Conservation (phyloP, 1,140 invertebrate species). For the Plutomurus gul region DNA sequence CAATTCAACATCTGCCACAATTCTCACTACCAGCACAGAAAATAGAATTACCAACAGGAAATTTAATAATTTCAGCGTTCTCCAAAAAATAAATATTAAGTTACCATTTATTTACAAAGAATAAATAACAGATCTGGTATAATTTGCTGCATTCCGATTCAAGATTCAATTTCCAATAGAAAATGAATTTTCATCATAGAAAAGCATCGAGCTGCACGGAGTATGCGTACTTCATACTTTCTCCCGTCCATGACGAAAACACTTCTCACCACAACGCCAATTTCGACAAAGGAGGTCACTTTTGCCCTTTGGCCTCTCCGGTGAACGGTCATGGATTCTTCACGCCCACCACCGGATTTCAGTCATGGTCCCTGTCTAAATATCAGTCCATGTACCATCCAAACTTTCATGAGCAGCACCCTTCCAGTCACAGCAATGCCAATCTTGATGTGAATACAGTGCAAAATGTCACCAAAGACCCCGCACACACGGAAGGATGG, state of each 20-base stretch:
- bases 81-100: no score
- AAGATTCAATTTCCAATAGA: neutral
- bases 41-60: no score
- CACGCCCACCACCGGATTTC: neutral
- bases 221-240: neutral
- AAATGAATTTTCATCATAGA: no score
- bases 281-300: no score
- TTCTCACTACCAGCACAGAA: no score
- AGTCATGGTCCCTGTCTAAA: conserved; percentile 10
- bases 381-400: conserved; percentile 30
- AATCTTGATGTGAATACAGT: neutral
- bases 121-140: neutral
- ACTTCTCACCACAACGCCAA: neutral
- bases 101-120: no score
- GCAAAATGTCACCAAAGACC: neutral
- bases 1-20: neutral
- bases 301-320: neutral
- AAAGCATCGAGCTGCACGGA: no score
- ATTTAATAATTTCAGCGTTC: no score
- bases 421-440: neutral
- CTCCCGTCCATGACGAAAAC: neutral
- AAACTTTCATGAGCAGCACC: neutral
- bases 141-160: neutral
- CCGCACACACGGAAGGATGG: neutral
- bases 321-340: neutral